These are phyloP conservation scores for Vombatus ursinus DNA, from an alignment of 2,113 vertebrate genomes.

Conservation along the genomic window DNA sequence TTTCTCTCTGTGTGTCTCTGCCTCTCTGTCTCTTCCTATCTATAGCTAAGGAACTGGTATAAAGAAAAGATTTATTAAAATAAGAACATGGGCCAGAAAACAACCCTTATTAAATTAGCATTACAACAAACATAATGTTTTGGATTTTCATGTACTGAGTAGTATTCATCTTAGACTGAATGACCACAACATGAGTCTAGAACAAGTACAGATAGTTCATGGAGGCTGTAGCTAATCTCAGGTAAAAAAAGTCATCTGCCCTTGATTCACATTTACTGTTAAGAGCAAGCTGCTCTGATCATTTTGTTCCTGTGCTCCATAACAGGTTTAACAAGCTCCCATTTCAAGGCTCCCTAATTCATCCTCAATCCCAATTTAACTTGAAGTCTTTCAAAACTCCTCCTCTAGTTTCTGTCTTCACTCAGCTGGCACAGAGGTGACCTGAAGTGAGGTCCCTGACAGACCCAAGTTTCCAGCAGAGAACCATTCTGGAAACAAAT, in stretches of 20 bases:
- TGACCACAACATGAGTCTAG: not conserved
- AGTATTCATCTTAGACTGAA: not conserved
- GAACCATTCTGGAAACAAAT: not conserved
- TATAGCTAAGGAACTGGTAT: not conserved
- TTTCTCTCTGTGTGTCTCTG: not conserved
- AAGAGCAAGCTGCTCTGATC: not conserved
- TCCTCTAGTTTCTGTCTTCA: not conserved
- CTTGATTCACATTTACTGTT: not conserved
- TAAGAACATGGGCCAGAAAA: not conserved
- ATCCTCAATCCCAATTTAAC: not conserved
- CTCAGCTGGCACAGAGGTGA: not conserved
- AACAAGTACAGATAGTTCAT: not conserved
- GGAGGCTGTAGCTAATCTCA: not conserved
- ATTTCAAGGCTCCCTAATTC: not conserved
- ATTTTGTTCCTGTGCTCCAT: not conserved
- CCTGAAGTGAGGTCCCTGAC: not conserved
- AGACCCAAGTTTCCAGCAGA: not conserved
- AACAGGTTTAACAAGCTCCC: not conserved
- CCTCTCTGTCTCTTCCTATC: not conserved
- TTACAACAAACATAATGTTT: not conserved
- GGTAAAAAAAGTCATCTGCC: not conserved
- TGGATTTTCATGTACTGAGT: not conserved
- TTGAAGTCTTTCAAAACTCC: not conserved
- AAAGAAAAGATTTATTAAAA: not conserved
- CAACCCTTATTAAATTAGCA: not conserved